phyloP scores from a whole-genome alignment of 2,113 vertebrate genomes.

The Poeciliopsis retropinna region DNA sequence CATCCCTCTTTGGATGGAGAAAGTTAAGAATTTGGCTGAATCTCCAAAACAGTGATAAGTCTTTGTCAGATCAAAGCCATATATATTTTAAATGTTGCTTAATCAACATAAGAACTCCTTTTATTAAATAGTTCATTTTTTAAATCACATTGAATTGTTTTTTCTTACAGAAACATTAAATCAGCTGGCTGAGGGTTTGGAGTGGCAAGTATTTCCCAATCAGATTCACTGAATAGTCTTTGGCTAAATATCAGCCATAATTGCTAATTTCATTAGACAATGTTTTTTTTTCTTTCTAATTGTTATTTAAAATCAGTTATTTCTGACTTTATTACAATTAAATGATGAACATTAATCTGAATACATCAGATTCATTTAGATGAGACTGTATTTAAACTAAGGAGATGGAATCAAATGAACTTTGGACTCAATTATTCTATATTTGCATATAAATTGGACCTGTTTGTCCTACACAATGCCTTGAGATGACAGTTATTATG shows the following conservation, averaged over 20 bases:
- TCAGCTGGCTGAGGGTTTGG: too few species aligned
- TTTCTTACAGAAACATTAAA: too few species aligned
- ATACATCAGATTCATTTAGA: too few species aligned
- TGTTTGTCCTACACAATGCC: neutral
- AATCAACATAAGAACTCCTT: too few species aligned
- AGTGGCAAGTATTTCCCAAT: too few species aligned
- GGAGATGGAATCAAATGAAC: neutral
- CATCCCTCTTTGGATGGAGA: too few species aligned
- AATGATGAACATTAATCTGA: neutral
- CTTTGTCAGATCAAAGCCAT: too few species aligned
- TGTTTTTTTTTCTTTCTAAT: neutral
- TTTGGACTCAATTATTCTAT: neutral
- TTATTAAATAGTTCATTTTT: too few species aligned
- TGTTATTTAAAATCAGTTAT: neutral
- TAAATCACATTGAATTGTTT: too few species aligned
- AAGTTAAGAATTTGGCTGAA: too few species aligned
- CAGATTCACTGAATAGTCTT: neutral
- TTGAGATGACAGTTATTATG: neutral
- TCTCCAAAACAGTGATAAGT: too few species aligned
- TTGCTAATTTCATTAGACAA: neutral
- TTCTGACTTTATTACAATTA: neutral
- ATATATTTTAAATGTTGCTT: too few species aligned
- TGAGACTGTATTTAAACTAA: neutral
- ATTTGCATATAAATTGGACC: neutral
- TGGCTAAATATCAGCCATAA: neutral